Evolutionary conservation across 35 echinoderm and acorn worm species (phyloP).

Genomic region (Eucidaris tribuloides): DNA sequence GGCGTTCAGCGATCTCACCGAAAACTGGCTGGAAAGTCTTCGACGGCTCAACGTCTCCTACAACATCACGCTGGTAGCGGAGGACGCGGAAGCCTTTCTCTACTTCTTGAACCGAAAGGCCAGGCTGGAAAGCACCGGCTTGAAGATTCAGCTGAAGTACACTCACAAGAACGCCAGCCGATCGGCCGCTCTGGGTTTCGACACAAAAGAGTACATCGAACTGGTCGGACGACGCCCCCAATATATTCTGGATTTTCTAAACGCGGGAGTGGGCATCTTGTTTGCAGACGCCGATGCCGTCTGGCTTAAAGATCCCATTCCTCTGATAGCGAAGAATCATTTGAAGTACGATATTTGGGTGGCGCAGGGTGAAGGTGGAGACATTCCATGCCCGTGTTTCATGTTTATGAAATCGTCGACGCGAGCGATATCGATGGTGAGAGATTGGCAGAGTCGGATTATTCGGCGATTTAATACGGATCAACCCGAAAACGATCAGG

Average conservation of each 20-base stretch:
- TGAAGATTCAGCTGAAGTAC: neutral
- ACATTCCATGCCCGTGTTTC: slow-evolving; percentile 50
- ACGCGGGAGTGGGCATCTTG: slow-evolving; percentile 6
- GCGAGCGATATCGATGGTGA: slow-evolving; percentile 5
- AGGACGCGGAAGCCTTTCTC: neutral
- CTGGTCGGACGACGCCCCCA: slow-evolving; percentile 1
- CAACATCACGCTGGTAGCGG: slow-evolving; percentile 6
- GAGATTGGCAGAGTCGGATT: slow-evolving; percentile 14
- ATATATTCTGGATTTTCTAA: slow-evolving; percentile 6
- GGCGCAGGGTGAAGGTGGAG: slow-evolving; percentile 17
- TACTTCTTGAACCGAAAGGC: neutral
- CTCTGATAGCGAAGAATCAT: slow-evolving; percentile 13
- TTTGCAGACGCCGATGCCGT: slow-evolving; percentile 44
- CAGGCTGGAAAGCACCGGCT: neutral
- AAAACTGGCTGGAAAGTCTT: slow-evolving; percentile 72
- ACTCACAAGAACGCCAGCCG: slow-evolving; percentile 9
- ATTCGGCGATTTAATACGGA: neutral
- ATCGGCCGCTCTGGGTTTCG: neutral
- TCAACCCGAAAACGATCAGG: slow-evolving; percentile 35
- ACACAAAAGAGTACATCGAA: slow-evolving; percentile 11
- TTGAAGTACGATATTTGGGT: slow-evolving; percentile 29
- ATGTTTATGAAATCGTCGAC: slow-evolving; percentile 22
- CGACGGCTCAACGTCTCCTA: slow-evolving; percentile 29
- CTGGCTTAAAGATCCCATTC: slow-evolving; percentile 50
- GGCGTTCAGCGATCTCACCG: slow-evolving; percentile 62